Conservation (phyloP, 2,113 vertebrate species). For the Embiotoca jacksoni region DNA sequence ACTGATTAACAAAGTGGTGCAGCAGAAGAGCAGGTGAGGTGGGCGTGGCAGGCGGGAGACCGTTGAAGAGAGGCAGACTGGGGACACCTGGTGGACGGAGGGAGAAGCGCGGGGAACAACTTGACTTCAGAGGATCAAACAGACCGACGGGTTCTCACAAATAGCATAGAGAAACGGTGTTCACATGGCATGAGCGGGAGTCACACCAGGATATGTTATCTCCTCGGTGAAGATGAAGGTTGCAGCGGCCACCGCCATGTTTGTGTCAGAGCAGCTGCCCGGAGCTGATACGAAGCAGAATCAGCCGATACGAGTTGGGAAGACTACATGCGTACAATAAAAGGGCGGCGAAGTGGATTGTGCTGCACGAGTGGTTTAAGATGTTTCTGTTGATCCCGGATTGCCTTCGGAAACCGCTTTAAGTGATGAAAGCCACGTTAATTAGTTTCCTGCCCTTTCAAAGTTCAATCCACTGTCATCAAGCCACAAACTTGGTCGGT, state of each 20-base stretch:
- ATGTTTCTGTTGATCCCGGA: constrained; percentile 12
- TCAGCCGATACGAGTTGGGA: background rate
- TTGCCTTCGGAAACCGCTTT: background rate
- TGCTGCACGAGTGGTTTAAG: background rate
- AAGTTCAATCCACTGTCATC: constrained; percentile 2
- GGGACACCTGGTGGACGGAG: no score
- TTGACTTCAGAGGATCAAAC: no score
- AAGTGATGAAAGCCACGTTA: background rate
- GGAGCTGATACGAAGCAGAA: background rate
- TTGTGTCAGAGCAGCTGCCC: background rate
- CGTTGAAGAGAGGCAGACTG: no score
- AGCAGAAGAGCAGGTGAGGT: no score
- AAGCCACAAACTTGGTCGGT: background rate
- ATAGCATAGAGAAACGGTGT: background rate
- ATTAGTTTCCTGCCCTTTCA: background rate
- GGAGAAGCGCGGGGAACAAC: no score
- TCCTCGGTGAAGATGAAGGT: background rate
- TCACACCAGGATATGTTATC: background rate
- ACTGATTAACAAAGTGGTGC: no score
- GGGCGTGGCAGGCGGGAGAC: no score
- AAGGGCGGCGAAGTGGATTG: background rate
- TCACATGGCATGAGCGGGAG: background rate
- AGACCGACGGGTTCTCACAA: background rate
- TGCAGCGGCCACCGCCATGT: no score
- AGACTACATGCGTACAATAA: background rate